Evolutionary conservation across 2,113 vertebrate genomes (phyloP).

Genomic region (Marmota flaviventris): DNA sequence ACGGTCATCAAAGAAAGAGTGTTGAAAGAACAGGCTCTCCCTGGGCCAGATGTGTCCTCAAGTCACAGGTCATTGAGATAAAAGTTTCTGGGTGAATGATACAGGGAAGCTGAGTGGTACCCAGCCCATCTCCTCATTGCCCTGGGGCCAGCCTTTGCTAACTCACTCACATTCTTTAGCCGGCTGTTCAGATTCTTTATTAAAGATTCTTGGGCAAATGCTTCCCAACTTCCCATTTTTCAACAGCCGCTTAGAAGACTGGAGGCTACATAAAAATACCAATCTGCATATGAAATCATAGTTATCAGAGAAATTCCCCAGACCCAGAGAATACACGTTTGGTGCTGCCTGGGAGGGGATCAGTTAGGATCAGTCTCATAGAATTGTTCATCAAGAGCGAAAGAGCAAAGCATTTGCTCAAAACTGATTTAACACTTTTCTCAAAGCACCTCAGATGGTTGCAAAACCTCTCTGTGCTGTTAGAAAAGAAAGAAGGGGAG

Average conservation of each 20-base stretch:
- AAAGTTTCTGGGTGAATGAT: not conserved
- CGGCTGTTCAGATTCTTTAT: not conserved
- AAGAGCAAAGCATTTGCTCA: slow-evolving; percentile 37
- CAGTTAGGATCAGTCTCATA: not conserved
- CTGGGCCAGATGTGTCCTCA: not conserved
- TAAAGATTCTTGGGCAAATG: slow-evolving; percentile 17
- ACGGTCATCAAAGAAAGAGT: not conserved
- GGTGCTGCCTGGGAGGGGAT: not conserved
- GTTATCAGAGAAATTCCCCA: not conserved
- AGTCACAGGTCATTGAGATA: not conserved
- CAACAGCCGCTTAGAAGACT: not conserved
- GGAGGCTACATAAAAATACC: not conserved
- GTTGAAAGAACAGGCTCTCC: slow-evolving; percentile 21
- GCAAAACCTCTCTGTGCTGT: slow-evolving; percentile 58
- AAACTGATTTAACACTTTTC: slow-evolving; percentile 18
- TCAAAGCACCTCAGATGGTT: slow-evolving; percentile 36
- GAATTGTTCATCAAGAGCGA: not conserved
- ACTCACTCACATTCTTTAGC: slow-evolving; percentile 20
- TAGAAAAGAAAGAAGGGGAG: not conserved
- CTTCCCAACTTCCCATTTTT: slow-evolving; percentile 46
- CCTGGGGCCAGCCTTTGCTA: not conserved
- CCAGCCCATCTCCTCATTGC: not conserved
- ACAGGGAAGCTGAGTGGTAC: not conserved
- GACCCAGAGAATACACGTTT: not conserved
- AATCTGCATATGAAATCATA: not conserved